phyloP scores from a whole-genome alignment of 2,888 invertebrate species.

The Furcula furcula region DNA sequence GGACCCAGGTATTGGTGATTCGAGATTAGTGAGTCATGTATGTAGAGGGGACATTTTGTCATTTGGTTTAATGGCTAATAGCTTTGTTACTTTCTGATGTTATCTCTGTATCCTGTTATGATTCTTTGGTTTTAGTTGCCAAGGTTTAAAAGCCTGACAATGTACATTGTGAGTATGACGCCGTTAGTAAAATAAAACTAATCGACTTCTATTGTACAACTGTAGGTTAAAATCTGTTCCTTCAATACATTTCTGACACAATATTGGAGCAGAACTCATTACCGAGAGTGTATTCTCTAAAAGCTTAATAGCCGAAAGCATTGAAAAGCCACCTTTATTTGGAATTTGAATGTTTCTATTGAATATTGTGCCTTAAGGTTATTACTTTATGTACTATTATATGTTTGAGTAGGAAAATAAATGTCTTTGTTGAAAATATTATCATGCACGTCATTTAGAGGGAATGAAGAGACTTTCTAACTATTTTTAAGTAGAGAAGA shows the following conservation, averaged over 20 bases:
- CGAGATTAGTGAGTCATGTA: constrained; percentile 13
- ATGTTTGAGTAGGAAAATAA: neutral
- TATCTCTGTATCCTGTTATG: constrained; percentile 9
- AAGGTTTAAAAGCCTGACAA: neutral
- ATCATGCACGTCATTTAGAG: constrained; percentile 7
- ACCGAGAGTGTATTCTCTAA: constrained; percentile 15
- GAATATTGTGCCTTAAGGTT: neutral
- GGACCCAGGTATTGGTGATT: too few relatives aligned
- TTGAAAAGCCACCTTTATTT: neutral
- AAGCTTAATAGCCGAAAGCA: constrained; percentile 10
- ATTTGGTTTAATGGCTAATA: constrained; percentile 11
- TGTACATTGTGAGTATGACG: neutral
- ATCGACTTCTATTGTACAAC: constrained; percentile 15
- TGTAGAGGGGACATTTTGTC: constrained; percentile 12
- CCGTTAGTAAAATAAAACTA: constrained; percentile 12
- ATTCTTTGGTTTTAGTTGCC: constrained; percentile 2
- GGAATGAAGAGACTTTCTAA: constrained; percentile 1
- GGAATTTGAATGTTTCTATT: neutral
- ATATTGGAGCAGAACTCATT: constrained; percentile 18
- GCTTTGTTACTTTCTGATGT: neutral
- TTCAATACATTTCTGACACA: constrained; percentile 9
- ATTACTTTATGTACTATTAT: neutral
- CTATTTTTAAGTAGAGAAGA: neutral
- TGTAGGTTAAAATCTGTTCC: constrained; percentile 10
- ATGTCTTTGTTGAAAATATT: constrained; percentile 7